Evolutionary conservation across 2,888 invertebrate species (phyloP).

Genomic region (Malacosoma neustria): DNA sequence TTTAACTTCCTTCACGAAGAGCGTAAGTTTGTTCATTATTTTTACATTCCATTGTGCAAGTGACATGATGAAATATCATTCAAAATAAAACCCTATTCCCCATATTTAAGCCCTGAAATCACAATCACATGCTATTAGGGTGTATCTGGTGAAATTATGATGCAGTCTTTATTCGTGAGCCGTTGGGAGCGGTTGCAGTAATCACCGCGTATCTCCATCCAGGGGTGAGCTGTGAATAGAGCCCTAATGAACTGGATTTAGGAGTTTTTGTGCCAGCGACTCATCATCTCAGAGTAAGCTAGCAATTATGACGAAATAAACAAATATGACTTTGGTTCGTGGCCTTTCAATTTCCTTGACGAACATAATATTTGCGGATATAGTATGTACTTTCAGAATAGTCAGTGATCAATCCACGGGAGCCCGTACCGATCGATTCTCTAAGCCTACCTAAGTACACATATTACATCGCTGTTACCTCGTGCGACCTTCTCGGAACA

Average conservation of each 20-base stretch:
- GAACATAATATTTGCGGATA: no score
- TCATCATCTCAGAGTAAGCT: conserved; percentile 65
- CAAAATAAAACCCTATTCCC: conserved; percentile 44
- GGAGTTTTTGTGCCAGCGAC: conserved; percentile 71
- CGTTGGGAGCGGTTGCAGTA: conserved; percentile 75
- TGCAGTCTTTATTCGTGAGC: conserved; percentile 75
- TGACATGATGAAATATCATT: conserved; percentile 39
- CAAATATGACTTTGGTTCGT: conserved; percentile 48
- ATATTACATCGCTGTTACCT: conserved; percentile 43
- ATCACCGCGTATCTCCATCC: conserved; percentile 75
- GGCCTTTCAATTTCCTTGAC: conserved; percentile 40
- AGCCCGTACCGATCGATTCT: conserved; percentile 47
- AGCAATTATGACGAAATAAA: conserved; percentile 71
- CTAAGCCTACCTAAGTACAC: conserved; percentile 41
- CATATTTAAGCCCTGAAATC: conserved; percentile 45
- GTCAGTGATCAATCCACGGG: conserved; percentile 45
- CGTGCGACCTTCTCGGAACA: conserved; percentile 56
- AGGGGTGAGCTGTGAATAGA: conserved; percentile 72
- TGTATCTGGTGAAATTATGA: conserved; percentile 74
- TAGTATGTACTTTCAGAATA: conserved; percentile 22
- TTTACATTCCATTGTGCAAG: conserved; percentile 75
- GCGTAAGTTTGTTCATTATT: conserved; percentile 71
- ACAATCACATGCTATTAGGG: conserved; percentile 37
- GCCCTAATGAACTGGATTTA: conserved; percentile 76
- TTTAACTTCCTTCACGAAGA: conserved; percentile 36